phyloP scores from a whole-genome alignment of 2,797 vertebrate genomes.

The Poeciliopsis paucimaculata region DNA sequence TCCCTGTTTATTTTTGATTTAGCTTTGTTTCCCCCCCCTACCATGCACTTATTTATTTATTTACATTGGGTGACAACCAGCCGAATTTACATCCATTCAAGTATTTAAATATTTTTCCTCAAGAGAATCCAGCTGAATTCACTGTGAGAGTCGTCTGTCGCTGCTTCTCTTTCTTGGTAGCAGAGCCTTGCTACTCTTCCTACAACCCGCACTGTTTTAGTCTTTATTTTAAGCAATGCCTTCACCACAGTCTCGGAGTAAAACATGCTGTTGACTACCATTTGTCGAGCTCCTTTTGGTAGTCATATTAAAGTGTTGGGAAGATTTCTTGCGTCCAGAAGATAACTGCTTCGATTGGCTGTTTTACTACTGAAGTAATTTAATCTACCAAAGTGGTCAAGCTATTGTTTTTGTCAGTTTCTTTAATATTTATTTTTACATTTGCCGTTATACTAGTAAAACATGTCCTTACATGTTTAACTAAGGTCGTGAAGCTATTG shows the following conservation, averaged over 20 bases:
- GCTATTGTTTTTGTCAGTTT: too few relatives aligned
- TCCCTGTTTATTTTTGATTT: constrained; percentile 71
- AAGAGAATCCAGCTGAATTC: neutral
- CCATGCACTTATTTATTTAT: constrained; percentile 10
- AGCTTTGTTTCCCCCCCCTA: constrained; percentile 25
- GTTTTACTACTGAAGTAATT: neutral
- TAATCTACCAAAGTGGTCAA: neutral
- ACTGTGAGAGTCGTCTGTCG: neutral
- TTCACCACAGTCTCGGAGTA: neutral
- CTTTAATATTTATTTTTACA: too few relatives aligned
- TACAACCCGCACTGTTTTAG: neutral
- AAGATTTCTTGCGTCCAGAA: neutral
- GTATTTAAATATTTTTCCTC: neutral
- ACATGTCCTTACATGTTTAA: too few relatives aligned
- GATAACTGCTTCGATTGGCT: neutral
- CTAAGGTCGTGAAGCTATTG: too few relatives aligned
- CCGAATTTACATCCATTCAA: neutral
- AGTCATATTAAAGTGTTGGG: neutral
- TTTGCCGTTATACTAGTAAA: too few relatives aligned
- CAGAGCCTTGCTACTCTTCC: neutral
- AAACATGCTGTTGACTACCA: neutral
- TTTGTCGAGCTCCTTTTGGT: neutral
- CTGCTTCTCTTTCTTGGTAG: neutral
- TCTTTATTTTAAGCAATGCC: neutral
- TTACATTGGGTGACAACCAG: constrained; percentile 23